A percentile compares a stretch with the other conserved stretches of the same genome.
These are phyloP conservation scores for Magallana angulata DNA, from an alignment of 1,140 invertebrate genomes.

Conservation along the genomic window DNA sequence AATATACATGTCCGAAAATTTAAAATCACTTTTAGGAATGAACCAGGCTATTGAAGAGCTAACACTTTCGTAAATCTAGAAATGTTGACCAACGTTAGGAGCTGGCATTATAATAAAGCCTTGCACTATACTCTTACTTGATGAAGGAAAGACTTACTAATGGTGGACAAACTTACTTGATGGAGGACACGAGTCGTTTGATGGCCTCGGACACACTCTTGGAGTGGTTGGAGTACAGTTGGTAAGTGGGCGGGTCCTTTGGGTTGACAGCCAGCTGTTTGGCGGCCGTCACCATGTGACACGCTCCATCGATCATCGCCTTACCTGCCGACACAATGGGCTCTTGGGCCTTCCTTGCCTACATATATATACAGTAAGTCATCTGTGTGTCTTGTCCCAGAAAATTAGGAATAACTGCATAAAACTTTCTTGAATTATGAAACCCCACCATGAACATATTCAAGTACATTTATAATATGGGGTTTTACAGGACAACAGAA, in stretches of 20 bases:
- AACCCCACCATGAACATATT: no score
- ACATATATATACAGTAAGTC: neutral
- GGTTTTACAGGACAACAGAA: no score
- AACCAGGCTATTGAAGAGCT: no score
- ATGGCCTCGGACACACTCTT: constrained; percentile 98
- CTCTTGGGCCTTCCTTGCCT: constrained; percentile 86
- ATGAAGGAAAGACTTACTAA: constrained; percentile 87
- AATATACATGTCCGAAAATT: no score
- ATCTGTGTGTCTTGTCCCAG: no score
- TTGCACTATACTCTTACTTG: constrained; percentile 80
- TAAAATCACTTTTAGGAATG: no score
- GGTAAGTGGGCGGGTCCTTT: constrained; percentile 95
- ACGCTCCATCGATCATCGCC: constrained; percentile 90
- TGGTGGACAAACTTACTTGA: constrained; percentile 89
- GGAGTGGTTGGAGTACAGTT: constrained; percentile 93
- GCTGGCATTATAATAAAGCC: neutral
- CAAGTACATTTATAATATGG: no score
- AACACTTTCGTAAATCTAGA: no score
- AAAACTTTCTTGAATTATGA: no score
- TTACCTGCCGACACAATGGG: constrained; percentile 92
- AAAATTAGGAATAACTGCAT: no score
- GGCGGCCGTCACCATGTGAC: constrained; percentile 93
- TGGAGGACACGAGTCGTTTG: constrained; percentile 93
- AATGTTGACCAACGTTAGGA: no score
- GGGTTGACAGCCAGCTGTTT: constrained; percentile 93